Evolutionary conservation across 1,140 invertebrate genomes (phyloP), one percentile per base, ranked within the genome.

Genomic region (Drosophila fuyamai): DNA sequence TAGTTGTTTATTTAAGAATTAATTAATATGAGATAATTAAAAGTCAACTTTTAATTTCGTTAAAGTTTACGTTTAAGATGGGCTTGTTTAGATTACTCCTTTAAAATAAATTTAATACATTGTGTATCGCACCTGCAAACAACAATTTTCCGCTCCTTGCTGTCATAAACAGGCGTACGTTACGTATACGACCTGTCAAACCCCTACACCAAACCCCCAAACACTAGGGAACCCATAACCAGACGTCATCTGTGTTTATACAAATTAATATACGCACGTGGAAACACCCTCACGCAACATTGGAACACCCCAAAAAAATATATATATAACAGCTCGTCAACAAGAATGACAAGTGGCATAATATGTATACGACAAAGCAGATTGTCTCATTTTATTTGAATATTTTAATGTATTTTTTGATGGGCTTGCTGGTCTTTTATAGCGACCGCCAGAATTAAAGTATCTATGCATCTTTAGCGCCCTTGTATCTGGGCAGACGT

Each of bases 361-460:
- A 81, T 78, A 75, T 62, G 81, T 83, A 80, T 83, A 80, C 81
- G 81, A 65, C 67, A 47, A 23, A 62, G 67, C 70, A 44, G 47
- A 40, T 40, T 59, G 48, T 47, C 54, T 27, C 5, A 14, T 32
- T 56, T 76, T 47, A 54, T 48, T 63, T 67, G 10, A 36, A 47
- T 53, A 40, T 56, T 67, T 62, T 56, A 29, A 14, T 61, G 38
- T 5, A 38, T 29, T 58, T 54, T 27, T 29, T 18, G n/a, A 23
- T 16, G 6, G 16, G 9, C 29, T 5, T 13, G 54, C 60, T n/a
- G 32, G 32, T 56, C 43, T 71, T 56, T 72, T 59, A 29, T 56
- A 13, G 14, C 43, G 32, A n/a, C 35, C 38, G 48, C 14, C 47
- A 13, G 13, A 53, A 46, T 50, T 35, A 35, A 16, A 47, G 56